These are phyloP conservation scores for Ips typographus DNA, from an alignment of 1,140 invertebrate genomes.

Conservation along the genomic window DNA sequence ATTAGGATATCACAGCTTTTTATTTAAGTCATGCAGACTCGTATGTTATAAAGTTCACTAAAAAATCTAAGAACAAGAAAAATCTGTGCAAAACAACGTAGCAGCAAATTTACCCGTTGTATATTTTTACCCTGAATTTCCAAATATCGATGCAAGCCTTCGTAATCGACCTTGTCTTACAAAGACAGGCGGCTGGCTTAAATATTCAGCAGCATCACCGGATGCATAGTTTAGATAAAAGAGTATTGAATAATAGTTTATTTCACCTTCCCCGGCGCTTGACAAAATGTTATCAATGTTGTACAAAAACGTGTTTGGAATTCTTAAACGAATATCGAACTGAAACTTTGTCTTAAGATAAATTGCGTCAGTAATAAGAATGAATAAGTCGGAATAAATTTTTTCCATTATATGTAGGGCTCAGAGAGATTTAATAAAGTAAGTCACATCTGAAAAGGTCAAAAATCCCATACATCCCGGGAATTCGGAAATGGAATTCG, in stretches of 20 bases:
- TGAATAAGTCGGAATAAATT: background rate
- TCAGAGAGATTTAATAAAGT: constrained; percentile 6
- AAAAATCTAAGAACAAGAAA: too few relatives aligned
- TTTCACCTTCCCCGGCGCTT: background rate
- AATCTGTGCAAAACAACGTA: too few relatives aligned
- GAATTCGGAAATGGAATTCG: constrained; percentile 18
- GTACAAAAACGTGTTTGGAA: background rate
- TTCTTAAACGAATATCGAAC: background rate
- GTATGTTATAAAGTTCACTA: too few relatives aligned
- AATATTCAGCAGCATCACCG: background rate
- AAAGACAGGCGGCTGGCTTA: background rate
- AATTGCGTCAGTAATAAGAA: too few relatives aligned
- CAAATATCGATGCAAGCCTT: too few relatives aligned
- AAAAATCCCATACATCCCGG: constrained; percentile 9
- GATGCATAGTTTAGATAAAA: constrained; percentile 1
- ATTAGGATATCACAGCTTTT: too few relatives aligned
- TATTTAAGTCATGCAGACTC: too few relatives aligned
- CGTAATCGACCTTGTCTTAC: background rate
- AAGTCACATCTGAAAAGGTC: constrained; percentile 7
- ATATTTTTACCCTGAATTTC: too few relatives aligned
- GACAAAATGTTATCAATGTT: constrained; percentile 5
- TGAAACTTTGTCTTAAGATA: too few relatives aligned
- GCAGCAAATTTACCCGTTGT: too few relatives aligned
- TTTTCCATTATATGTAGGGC: background rate
- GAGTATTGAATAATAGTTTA: constrained; percentile 1